phyloP scores from a whole-genome alignment of 1,140 invertebrate species.

The Uloborus diversus region DNA sequence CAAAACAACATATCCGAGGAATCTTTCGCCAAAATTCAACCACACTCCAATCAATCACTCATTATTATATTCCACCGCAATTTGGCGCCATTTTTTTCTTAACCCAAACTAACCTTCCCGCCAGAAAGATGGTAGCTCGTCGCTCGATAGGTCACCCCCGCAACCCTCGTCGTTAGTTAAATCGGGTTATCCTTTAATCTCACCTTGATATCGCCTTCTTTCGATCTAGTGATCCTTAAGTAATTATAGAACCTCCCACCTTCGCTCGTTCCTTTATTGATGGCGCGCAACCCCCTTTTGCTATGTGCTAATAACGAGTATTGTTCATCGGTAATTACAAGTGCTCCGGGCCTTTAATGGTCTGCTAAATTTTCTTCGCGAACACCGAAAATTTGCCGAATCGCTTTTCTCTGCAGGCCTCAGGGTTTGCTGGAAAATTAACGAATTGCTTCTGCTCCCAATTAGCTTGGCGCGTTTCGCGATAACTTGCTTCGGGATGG shows the following conservation, averaged over 20 bases:
- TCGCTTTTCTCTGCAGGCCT: not conserved
- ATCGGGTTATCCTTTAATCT: not conserved
- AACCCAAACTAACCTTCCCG: too few species aligned
- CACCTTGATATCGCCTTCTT: slow-evolving; percentile 19
- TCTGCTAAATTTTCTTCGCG: slow-evolving; percentile 14
- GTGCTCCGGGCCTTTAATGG: slow-evolving; percentile 21
- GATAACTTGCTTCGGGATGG: too few species aligned
- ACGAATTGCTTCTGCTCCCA: too few species aligned
- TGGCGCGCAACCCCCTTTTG: not conserved
- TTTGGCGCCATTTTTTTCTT: too few species aligned
- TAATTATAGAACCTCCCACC: slow-evolving; percentile 43
- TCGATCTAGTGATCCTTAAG: slow-evolving; percentile 24
- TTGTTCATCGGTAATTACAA: slow-evolving; percentile 40
- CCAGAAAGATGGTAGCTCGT: too few species aligned
- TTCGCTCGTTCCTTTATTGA: not conserved
- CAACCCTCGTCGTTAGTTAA: not conserved
- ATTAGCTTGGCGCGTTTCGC: too few species aligned
- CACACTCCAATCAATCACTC: too few species aligned
- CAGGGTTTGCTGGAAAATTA: slow-evolving; percentile 25
- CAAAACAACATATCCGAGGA: too few species aligned
- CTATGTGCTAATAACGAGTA: slow-evolving; percentile 53
- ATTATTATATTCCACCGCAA: too few species aligned
- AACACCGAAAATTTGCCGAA: slow-evolving; percentile 20
- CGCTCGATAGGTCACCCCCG: not conserved
- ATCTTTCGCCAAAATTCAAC: too few species aligned